Base-by-base conservation (phyloP, 2,113 vertebrate genomes). In the Gasterosteus aculeatus region DNA sequence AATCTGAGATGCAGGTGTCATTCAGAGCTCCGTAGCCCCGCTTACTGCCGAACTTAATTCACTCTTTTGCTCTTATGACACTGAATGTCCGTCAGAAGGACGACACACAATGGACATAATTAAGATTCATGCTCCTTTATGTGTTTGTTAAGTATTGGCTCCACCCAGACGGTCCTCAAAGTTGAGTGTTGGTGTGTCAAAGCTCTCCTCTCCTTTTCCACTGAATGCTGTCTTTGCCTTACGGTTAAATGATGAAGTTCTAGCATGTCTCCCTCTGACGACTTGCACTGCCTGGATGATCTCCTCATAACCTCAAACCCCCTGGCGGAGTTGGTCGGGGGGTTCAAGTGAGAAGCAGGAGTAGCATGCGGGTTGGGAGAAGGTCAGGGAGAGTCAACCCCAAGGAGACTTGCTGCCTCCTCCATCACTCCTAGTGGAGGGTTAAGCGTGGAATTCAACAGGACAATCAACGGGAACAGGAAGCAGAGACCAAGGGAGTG, bases 371-470 rank as follows among this genome's bases (percentile, higher is more conserved):
- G 69, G 22, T 46, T 63, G 19, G 77, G 53, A 41, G 44, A 29
- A 76, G 41, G 72, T 72, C 69, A 12, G 54, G 53, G 67, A 57
- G 61, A 85, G 70, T 75, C 63, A 59, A 56, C 35, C 35, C 76
- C n/a, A 38, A 85, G 49, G 73, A 81, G 63, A 72, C 47, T 47
- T 4, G 7, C 16, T 14, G 38, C 29, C 51, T 83, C 35, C 54
- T 49, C 49, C 58, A 22, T 74, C 54, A 10, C 72, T 56, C 51
- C 35, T 51, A 60, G 6, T 11, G 29, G 29, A 29, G 42, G 38
- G 26, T 65, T 1, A 5, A 51, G 35, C 38, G 35, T 7, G 39
- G 10, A 59, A 61, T 71, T 29, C 19, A 69, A 68, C 26, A 22
- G 19, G 38, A 38, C 31, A 41, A 26, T 3, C 4, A 53, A 2